Evolutionary conservation across 1,140 invertebrate species (phyloP).

Genomic region (Aethina tumida): DNA sequence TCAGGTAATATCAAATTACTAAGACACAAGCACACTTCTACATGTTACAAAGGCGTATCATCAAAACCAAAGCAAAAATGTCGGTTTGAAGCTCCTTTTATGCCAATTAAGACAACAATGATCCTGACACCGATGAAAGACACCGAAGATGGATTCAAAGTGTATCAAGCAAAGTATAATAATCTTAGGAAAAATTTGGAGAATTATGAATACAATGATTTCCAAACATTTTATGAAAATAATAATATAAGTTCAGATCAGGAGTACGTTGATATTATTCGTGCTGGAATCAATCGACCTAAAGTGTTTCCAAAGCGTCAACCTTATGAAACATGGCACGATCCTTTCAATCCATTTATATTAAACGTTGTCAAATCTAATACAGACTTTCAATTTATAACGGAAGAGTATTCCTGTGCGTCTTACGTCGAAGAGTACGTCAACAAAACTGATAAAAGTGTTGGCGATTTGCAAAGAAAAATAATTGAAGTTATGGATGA

Average conservation of each 20-base stretch:
- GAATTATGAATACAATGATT: conserved; percentile 15
- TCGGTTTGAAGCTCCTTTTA: conserved; percentile 29
- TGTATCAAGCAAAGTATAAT: conserved; percentile 14
- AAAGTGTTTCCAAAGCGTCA: too few relatives aligned
- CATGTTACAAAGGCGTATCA: conserved; percentile 21
- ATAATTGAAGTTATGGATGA: conserved; percentile 31
- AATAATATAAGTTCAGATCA: too few relatives aligned
- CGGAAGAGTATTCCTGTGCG: too few relatives aligned
- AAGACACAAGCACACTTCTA: conserved; percentile 23
- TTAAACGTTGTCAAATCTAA: too few relatives aligned
- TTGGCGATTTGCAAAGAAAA: too few relatives aligned
- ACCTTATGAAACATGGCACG: too few relatives aligned
- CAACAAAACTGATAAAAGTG: too few relatives aligned
- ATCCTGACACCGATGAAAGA: conserved; percentile 23
- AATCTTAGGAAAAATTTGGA: conserved; percentile 18
- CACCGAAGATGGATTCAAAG: conserved; percentile 11
- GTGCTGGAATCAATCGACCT: too few relatives aligned
- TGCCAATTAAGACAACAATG: conserved; percentile 20
- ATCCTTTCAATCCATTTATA: too few relatives aligned
- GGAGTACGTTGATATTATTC: too few relatives aligned
- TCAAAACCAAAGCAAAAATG: conserved; percentile 20
- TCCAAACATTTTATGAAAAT: conserved; percentile 16
- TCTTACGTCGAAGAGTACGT: too few relatives aligned
- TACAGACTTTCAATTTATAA: too few relatives aligned
- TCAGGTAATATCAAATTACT: conserved; percentile 24